Percentiles rank a stretch among this genome's conserved stretches.
These are phyloP conservation scores for Bibio marci DNA, from an alignment of 2,888 invertebrate species.

Conservation along the genomic window DNA sequence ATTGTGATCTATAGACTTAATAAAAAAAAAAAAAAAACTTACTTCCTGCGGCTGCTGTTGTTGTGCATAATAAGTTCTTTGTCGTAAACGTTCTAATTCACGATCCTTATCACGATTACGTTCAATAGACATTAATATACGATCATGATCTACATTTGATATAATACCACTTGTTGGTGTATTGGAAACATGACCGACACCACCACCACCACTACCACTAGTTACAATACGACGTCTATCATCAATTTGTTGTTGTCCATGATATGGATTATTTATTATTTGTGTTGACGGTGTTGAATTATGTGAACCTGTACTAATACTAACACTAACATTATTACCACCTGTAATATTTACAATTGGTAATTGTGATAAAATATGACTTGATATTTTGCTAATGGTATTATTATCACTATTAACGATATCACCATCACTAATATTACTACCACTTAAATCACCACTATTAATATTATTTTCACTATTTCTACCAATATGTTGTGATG, in stretches of 20 bases:
- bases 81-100: constrained; percentile 8
- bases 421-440: background rate
- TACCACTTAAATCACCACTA: no score
- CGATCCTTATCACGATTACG: constrained; percentile 10
- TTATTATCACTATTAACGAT: background rate
- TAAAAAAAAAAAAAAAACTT: no score
- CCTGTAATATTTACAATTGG: background rate
- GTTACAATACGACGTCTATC: no score
- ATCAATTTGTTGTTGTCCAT: background rate
- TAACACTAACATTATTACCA: background rate
- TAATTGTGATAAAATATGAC: constrained; percentile 1
- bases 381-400: no score
- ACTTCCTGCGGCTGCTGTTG: no score
- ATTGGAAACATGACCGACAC: no score
- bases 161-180: constrained; percentile 5
- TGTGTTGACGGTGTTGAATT: background rate
- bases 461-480: no score
- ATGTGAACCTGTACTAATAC: constrained; percentile 1
- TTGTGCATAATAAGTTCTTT: no score
- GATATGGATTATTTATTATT: constrained; percentile 1
- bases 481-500: no score
- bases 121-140: constrained; percentile 5
- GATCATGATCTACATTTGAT: constrained; percentile 1
- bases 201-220: no score
- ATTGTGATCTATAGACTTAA: no score